phyloP scores from a whole-genome alignment of 2,797 vertebrate genomes.

The Danio aesculapii region DNA sequence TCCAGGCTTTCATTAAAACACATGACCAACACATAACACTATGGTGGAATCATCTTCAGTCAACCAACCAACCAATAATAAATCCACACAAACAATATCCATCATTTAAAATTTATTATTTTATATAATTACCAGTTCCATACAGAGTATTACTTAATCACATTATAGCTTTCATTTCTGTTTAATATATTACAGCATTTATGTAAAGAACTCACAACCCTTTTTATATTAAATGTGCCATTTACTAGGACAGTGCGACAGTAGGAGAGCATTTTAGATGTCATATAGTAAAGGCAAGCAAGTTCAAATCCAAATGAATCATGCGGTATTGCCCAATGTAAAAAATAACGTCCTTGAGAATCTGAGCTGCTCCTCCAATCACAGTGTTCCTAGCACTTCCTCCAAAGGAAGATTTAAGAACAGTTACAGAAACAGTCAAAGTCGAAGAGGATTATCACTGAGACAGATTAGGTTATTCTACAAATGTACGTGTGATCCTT shows the following conservation, averaged over 20 bases:
- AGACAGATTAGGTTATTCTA: constrained; percentile 15
- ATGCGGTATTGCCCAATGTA: constrained; percentile 37
- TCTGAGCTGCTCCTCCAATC: constrained; percentile 23
- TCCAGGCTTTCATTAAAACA: neutral
- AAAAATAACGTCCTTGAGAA: constrained; percentile 17
- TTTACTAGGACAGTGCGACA: constrained; percentile 36
- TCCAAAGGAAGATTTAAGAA: constrained; percentile 14
- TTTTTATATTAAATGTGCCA: constrained; percentile 44
- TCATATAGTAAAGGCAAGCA: constrained; percentile 19
- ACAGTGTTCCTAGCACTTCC: constrained; percentile 33
- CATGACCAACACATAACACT: neutral
- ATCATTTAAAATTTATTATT: constrained; percentile 57
- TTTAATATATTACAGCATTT: constrained; percentile 56
- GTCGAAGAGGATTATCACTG: constrained; percentile 50
- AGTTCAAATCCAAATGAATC: constrained; percentile 1
- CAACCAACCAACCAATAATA: neutral
- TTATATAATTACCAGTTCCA: constrained; percentile 8
- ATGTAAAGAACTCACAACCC: constrained; percentile 43
- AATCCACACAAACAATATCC: neutral
- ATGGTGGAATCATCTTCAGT: neutral
- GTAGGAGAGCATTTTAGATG: constrained; percentile 8
- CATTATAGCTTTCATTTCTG: constrained; percentile 40
- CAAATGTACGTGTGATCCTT: neutral
- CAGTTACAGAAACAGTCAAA: constrained; percentile 52
- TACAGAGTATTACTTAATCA: constrained; percentile 38